These are phyloP conservation scores for Gopherus flavomarginatus DNA, from an alignment of 2,113 vertebrate species.

Conservation along the genomic window DNA sequence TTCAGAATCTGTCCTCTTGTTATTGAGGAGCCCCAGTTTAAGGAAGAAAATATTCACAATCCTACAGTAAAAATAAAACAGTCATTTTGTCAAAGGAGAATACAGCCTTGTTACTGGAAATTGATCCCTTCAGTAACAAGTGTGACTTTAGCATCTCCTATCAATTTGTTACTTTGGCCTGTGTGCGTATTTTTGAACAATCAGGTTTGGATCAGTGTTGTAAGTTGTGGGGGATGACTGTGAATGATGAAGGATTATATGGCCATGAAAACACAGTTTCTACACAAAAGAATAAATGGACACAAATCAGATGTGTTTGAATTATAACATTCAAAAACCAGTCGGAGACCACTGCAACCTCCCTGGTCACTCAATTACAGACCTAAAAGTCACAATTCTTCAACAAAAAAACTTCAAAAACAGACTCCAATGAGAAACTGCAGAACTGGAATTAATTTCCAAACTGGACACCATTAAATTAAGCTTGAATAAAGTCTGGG, in stretches of 20 bases:
- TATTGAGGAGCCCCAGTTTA: constrained; percentile 18
- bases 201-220: background rate
- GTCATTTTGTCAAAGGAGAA: constrained; percentile 22
- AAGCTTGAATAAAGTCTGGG: too few species aligned
- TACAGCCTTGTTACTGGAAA: background rate
- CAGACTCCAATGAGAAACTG: too few species aligned
- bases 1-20: constrained; percentile 36
- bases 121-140: background rate
- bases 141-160: background rate
- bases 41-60: constrained; percentile 37
- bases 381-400: too few species aligned
- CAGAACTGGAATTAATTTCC: too few species aligned
- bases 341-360: too few species aligned
- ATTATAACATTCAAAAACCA: too few species aligned
- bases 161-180: background rate
- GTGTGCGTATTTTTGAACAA: background rate
- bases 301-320: too few species aligned
- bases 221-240: background rate
- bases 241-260: background rate
- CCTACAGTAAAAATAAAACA: background rate
- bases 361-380: too few species aligned
- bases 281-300: too few species aligned
- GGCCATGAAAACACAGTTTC: background rate
- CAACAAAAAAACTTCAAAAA: too few species aligned
- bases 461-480: too few species aligned